Evolutionary conservation across 2,888 invertebrate species (phyloP), one percentile per base, ranked within the genome.

Genomic region (Platynereis dumerilii): DNA sequence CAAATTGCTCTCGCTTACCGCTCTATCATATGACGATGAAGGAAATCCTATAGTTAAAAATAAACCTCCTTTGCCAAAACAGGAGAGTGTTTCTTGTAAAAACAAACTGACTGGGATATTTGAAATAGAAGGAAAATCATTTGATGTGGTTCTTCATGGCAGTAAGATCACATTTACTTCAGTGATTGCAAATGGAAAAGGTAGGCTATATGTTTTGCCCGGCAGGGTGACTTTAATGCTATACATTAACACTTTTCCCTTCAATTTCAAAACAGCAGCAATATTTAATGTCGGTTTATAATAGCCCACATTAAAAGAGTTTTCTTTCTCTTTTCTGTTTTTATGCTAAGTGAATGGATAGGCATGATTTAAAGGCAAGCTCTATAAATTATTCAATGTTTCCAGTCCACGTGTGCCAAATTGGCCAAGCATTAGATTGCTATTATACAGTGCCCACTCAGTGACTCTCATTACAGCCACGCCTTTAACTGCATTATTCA

Each of bases 141-240:
- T 63, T 58, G 67, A 67, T 60, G 64, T 64, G 22, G 58, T 60
- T 7, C 39, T 67, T 22, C 52, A 64, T 29, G 48, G 26, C 20
- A 53, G 17, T 10, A 52, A 24, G 27, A 57, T 63, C 2, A 42
- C 57, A 20, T 63, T 56, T 45, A 28, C 42, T n/a, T 45, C 57
- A 12, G 63, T 63, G 1, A 52, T 22, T 24, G 17, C 2, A 1
- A 29, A 56, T 12, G 44, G 45, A 22, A 63, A 63, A 63, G 58
- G 61, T 61, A 55, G 26, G 54, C 7, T 12, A 20, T 28, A 7
- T 15, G 15, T 22, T 12, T 20, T 52, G n/a, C n/a, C n/a, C n/a
- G 44, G 12, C 12, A n/a, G 44, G 24, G 24, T 20, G 52, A 24
- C 22, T 22, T 24, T 22, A 52, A 20, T 24, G 52, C 20, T 20